These are phyloP conservation scores for Geopemphigus sp. DNA, from an alignment of 1,140 invertebrate genomes.

Conservation along the genomic window DNA sequence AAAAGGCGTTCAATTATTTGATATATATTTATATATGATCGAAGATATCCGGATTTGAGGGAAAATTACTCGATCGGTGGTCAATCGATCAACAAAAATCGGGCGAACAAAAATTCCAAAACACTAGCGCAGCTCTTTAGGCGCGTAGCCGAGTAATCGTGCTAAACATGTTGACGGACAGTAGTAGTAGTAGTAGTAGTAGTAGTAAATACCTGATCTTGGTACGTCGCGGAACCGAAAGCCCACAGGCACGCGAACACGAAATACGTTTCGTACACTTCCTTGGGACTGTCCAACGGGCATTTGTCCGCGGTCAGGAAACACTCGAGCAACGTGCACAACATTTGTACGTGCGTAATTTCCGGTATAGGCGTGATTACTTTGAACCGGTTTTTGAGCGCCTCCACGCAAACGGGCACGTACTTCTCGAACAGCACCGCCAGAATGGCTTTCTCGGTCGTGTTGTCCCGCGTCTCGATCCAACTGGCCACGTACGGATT, in stretches of 20 bases:
- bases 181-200: too few relatives aligned
- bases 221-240: constrained; percentile 86
- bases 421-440: constrained; percentile 93
- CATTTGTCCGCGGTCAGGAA: constrained; percentile 77
- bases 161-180: too few relatives aligned
- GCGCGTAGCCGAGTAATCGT: too few relatives aligned
- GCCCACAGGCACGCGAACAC: constrained; percentile 90
- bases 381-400: constrained; percentile 75
- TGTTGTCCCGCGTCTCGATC: constrained; percentile 77
- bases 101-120: too few relatives aligned
- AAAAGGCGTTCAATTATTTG: too few relatives aligned
- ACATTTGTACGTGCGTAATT: constrained; percentile 85
- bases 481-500: constrained; percentile 92
- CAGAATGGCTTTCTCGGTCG: constrained; percentile 74
- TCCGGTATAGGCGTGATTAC: constrained; percentile 89
- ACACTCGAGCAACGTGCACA: constrained; percentile 85
- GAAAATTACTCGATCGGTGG: too few relatives aligned
- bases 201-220: constrained; percentile 69
- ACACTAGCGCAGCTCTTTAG: too few relatives aligned
- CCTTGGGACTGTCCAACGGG: constrained; percentile 82
- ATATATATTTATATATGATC: too few relatives aligned
- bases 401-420: constrained; percentile 79
- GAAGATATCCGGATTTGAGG: too few relatives aligned
- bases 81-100: too few relatives aligned
- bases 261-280: constrained; percentile 93